phyloP scores from a whole-genome alignment of 1,140 invertebrate species.

The Harpegnathos saltator region DNA sequence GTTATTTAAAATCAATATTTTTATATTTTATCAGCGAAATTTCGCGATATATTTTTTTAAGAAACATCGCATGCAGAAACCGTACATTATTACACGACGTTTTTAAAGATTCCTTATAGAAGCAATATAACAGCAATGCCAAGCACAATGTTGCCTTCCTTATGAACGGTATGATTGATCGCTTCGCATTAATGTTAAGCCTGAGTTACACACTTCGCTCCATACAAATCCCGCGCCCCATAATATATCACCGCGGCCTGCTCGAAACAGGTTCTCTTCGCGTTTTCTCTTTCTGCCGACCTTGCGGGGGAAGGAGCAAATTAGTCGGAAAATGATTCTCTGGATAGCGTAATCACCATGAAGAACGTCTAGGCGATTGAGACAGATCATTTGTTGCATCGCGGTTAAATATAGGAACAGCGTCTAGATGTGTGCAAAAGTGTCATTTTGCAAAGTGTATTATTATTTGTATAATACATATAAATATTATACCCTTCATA shows the following conservation, averaged over 20 bases:
- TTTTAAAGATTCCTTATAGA: constrained; percentile 32
- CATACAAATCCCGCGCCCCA: constrained; percentile 84
- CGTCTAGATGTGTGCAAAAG: neutral
- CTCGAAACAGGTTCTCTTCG: constrained; percentile 78
- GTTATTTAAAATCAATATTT: neutral
- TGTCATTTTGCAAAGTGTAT: neutral
- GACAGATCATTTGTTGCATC: constrained; percentile 57
- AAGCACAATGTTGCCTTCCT: constrained; percentile 61
- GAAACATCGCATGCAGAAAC: too few species aligned
- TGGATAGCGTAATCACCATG: constrained; percentile 61
- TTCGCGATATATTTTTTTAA: too few species aligned
- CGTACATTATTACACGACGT: constrained; percentile 8
- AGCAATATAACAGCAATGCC: constrained; percentile 43
- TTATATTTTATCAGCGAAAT: neutral
- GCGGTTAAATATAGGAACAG: neutral
- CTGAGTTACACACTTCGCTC: constrained; percentile 85
- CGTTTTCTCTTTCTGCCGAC: constrained; percentile 49
- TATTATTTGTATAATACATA: too few species aligned
- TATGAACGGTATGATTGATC: constrained; percentile 81
- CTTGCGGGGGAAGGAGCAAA: constrained; percentile 60
- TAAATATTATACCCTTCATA: too few species aligned
- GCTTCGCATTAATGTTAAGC: constrained; percentile 82
- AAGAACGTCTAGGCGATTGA: constrained; percentile 33
- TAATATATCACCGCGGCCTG: constrained; percentile 84
- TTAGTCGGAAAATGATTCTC: constrained; percentile 75